A percentile compares a stretch with the other conserved stretches of the same genome.
Conservation (phyloP, 1,140 invertebrate species). For the Panonychus citri region DNA sequence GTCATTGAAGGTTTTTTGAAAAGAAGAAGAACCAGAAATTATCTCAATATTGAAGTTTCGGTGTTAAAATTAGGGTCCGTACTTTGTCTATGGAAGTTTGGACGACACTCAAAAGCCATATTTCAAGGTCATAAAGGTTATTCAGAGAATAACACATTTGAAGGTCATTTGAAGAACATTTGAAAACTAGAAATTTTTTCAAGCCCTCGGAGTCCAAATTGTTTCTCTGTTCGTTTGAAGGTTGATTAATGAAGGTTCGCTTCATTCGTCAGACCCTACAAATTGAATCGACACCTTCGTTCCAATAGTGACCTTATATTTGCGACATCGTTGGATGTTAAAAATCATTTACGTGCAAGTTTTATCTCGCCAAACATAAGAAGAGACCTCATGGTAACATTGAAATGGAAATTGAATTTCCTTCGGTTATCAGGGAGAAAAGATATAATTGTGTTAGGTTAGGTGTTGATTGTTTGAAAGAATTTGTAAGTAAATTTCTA, state of each 20-base stretch:
- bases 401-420: not conserved
- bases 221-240: not conserved
- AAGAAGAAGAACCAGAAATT: too few relatives aligned
- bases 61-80: too few relatives aligned
- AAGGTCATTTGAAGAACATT: too few relatives aligned
- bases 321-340: slow-evolving; percentile 1
- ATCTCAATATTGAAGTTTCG: too few relatives aligned
- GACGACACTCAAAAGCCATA: too few relatives aligned
- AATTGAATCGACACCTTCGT: not conserved
- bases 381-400: not conserved
- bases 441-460: slow-evolving; percentile 10
- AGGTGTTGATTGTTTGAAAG: slow-evolving; percentile 13
- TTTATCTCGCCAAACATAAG: slow-evolving; percentile 2
- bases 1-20: too few relatives aligned
- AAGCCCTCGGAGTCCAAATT: too few relatives aligned
- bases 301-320: not conserved
- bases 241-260: not conserved
- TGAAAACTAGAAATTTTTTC: too few relatives aligned
- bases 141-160: too few relatives aligned
- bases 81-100: too few relatives aligned
- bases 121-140: too few relatives aligned
- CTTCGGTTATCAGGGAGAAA: not conserved
- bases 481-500: slow-evolving; percentile 9
- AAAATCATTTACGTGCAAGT: not conserved
- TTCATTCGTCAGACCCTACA: not conserved